Base-by-base conservation (phyloP, 2,113 vertebrate species). In the Salvelinus alpinus region DNA sequence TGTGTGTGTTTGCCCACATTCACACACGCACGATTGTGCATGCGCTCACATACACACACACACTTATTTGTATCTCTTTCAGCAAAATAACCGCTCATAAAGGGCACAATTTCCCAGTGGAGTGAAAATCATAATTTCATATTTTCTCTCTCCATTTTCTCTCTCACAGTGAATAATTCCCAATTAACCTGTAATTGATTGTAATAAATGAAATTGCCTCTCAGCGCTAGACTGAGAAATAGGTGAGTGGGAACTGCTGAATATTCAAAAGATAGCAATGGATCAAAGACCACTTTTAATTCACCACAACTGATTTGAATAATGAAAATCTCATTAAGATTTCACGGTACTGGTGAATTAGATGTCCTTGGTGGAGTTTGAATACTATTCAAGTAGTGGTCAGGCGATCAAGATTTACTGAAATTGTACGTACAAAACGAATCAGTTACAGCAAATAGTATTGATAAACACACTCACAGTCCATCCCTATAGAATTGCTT, bases 291-390 rank as follows among this genome's bases (percentile, higher is more conserved):
- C 54, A 60, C 86, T 89, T 90, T 59, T 89, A 87, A 92, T 92
- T 92, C 85, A 86, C 85, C 89, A 84, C 82, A 88, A 83, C 90
- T 90, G 84, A 92, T 92, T 90, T 89, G 88, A 91, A 44, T 90
- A 90, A 92, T 91, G 86, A 89, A 92, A 89, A 85, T 85, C 24
- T 25, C 85, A 82, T 85, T 84, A 77, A 38, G 66, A 90, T 91
- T 93, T 92, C 91, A 92, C 86, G 90, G 83, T 76, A 72, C 59
- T 65, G 78, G 79, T 79, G 79, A 89, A 91, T 92, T 90, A 88
- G 89, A 87, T 73, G 74, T 82, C 71, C 74, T 90, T 76, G 82
- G 80, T 73, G 34, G 34, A 34, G 34, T 34, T 34, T 34, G 71
- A 82, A 80, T 80, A 88, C 77, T 64, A 86, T 79, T 86, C 81